phyloP scores from a whole-genome alignment of 2,888 invertebrate genomes.

The Prionchulus punctatus region DNA sequence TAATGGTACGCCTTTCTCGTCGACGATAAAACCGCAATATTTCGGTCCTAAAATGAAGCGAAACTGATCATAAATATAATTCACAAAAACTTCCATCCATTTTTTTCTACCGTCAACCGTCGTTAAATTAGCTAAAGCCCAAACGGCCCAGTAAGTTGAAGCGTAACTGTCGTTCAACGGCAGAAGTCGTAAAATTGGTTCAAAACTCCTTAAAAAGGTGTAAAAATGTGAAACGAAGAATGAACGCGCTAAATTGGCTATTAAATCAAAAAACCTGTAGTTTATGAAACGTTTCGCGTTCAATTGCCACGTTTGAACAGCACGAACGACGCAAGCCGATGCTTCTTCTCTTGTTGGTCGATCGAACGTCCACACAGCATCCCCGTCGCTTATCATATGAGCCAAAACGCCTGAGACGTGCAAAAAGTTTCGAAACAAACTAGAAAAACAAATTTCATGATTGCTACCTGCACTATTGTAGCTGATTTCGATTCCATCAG shows the following conservation, averaged over 20 bases:
- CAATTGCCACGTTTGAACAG: slow-evolving; percentile 74
- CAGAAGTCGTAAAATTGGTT: slow-evolving; percentile 72
- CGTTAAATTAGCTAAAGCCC: slow-evolving; percentile 91
- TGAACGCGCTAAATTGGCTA: slow-evolving; percentile 9
- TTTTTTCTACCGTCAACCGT: slow-evolving; percentile 63
- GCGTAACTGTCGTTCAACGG: slow-evolving; percentile 60
- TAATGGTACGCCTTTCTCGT: slow-evolving; percentile 65
- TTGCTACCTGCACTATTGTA: slow-evolving; percentile 30
- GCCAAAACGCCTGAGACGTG: slow-evolving; percentile 58
- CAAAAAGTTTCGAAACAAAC: too few relatives aligned
- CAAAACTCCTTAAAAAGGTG: too few relatives aligned
- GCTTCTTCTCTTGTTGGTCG: slow-evolving; percentile 55
- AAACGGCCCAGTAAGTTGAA: slow-evolving; percentile 89
- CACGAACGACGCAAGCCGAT: slow-evolving; percentile 46
- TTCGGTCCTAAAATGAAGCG: slow-evolving; percentile 53
- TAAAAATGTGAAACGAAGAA: too few relatives aligned
- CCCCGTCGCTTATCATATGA: slow-evolving; percentile 83
- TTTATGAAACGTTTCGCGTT: slow-evolving; percentile 78
- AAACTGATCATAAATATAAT: background rate
- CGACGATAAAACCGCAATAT: slow-evolving; percentile 70
- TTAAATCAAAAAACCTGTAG: too few relatives aligned
- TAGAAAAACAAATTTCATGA: slow-evolving; percentile 1
- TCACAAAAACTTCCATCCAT: background rate
- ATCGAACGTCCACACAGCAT: slow-evolving; percentile 58
- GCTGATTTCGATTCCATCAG: slow-evolving; percentile 80